Percentiles rank a stretch among this genome's conserved stretches.
Evolutionary conservation across 2,797 vertebrate genomes (phyloP).

Genomic region (Erithacus rubecula): DNA sequence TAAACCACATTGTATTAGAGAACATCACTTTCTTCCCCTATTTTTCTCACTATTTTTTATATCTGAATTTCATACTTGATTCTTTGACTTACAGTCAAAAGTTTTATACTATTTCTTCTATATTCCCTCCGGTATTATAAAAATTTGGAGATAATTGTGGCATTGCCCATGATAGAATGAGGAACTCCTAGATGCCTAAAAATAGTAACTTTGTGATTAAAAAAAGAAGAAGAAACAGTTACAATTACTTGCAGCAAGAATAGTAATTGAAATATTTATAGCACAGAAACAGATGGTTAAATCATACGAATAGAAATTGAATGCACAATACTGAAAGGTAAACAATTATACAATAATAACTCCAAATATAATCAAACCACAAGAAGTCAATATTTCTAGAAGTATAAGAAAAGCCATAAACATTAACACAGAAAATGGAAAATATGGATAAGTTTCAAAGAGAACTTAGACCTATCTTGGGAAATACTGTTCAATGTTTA

Average conservation of each 20-base stretch:
- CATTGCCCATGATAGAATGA: not conserved
- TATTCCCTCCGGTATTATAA: not conserved
- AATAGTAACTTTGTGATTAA: not conserved
- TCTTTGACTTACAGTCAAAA: not conserved
- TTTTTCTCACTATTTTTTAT: not conserved
- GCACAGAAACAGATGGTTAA: not conserved
- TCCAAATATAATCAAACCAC: not conserved
- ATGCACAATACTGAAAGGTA: not conserved
- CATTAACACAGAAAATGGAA: not conserved
- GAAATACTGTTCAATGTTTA: conserved; percentile 4
- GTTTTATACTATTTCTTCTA: not conserved
- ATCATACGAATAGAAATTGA: not conserved
- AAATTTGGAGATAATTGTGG: not conserved
- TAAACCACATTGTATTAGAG: not conserved
- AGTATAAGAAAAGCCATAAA: not conserved
- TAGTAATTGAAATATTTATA: not conserved
- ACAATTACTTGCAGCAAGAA: not conserved
- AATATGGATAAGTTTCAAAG: not conserved
- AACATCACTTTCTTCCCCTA: rapidly evolving
- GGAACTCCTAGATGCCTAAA: not conserved
- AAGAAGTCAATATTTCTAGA: not conserved
- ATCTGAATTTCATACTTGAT: not conserved
- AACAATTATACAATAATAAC: not conserved
- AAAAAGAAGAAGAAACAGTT: not conserved
- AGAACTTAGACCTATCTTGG: not conserved